Conservation (phyloP, 1,140 invertebrate species). For the Eumeta japonica region DNA sequence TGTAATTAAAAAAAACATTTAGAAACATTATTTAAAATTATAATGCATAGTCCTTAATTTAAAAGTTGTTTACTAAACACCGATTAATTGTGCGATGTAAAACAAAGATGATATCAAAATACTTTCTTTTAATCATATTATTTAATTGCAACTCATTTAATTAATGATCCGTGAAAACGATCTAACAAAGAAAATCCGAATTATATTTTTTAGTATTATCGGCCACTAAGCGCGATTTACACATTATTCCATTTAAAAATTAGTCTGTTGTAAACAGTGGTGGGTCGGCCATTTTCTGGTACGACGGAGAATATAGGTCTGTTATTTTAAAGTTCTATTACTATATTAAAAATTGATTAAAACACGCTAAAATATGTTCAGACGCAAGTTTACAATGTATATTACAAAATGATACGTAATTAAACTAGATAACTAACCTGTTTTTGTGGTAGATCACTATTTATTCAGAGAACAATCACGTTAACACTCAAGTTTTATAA, state of each 20-base stretch:
- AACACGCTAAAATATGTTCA: conserved; percentile 39
- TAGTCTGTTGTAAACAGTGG: conserved; percentile 51
- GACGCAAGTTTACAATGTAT: conserved; percentile 25
- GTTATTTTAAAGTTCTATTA: conserved; percentile 38
- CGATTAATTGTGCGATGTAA: no score
- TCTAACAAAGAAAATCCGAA: not conserved
- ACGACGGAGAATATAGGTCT: conserved; percentile 52
- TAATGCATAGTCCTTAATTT: not conserved
- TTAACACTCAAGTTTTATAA: conserved; percentile 50
- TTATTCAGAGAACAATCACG: conserved; percentile 50
- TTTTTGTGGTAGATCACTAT: conserved; percentile 52
- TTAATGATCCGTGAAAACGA: not conserved
- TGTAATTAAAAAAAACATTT: no score
- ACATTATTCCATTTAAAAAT: conserved; percentile 18
- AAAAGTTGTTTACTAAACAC: no score
- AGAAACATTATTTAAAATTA: no score
- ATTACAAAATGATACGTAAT: conserved; percentile 37
- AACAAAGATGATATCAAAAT: not conserved
- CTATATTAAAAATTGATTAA: conserved; percentile 28
- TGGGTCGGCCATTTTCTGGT: conserved; percentile 56
- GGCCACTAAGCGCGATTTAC: not conserved
- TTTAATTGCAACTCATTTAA: not conserved
- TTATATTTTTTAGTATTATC: not conserved
- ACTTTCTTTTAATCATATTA: not conserved
- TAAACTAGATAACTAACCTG: conserved; percentile 43